phyloP scores from a whole-genome alignment of 2,113 vertebrate species.

The Chrysemys picta region DNA sequence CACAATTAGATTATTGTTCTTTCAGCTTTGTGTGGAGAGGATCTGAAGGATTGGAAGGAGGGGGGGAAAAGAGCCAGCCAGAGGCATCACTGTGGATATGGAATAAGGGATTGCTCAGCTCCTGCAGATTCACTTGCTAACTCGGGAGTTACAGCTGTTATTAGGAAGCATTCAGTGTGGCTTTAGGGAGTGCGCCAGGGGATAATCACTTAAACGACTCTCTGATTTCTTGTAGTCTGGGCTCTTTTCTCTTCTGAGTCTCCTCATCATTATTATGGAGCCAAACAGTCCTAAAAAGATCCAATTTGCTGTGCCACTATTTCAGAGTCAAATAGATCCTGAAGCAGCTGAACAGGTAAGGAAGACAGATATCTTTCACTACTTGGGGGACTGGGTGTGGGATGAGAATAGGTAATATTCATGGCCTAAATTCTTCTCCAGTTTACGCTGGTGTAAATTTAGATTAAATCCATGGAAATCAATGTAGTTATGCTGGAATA shows the following conservation, averaged over 20 bases:
- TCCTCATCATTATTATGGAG: constrained; percentile 84
- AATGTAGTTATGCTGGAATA: accelerated
- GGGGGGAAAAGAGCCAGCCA: constrained; percentile 12
- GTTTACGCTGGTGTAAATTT: not conserved
- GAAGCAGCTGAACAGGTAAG: constrained; percentile 96
- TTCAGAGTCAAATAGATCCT: constrained; percentile 93
- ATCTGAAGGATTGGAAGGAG: constrained; percentile 72
- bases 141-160: constrained; percentile 76
- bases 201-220: constrained; percentile 41
- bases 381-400: not conserved
- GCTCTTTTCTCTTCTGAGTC: constrained; percentile 39
- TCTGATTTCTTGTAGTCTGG: constrained; percentile 36
- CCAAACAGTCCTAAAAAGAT: constrained; percentile 98
- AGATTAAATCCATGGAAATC: not conserved
- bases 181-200: constrained; percentile 65
- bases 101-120: constrained; percentile 68
- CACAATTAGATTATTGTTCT: constrained; percentile 85
- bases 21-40: constrained; percentile 80
- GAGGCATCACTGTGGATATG: constrained; percentile 73
- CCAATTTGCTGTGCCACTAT: constrained; percentile 92
- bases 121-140: constrained; percentile 61
- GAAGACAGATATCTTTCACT: accelerated
- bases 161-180: constrained; percentile 64
- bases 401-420: not conserved
- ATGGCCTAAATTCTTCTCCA: not conserved